Base-by-base conservation (phyloP, 2,113 vertebrate species). In the Prinia subflava region DNA sequence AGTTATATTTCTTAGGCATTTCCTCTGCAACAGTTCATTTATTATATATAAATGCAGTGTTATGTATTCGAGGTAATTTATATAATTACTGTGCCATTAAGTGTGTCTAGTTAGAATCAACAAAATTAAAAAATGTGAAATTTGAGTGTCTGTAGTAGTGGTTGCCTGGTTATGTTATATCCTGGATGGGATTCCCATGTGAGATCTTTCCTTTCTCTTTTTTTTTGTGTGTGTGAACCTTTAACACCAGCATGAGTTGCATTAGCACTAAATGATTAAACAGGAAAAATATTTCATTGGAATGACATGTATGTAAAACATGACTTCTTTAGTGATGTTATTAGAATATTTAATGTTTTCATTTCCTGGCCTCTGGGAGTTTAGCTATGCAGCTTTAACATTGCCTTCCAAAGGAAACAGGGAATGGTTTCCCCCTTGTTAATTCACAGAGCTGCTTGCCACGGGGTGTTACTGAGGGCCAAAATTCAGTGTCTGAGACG, bases 281-380 rank as follows among this genome's bases (percentile, higher is more conserved):
- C 42, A 37, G 60, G 92, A 77, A 59, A 93, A 89, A 81, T 71
- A 94, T 81, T 91, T 91, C 57, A 73, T 76, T 89, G 94, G 89
- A 92, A 95, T 71, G 91, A 57, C 79, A 90, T 86, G 41, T 52
- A 95, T 91, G 92, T 93, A 93, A 90, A 96, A 79, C 91, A 91
- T 24, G 20, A 27, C 65, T 96, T 79, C 74, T 97, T 93, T 75
- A 87, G 80, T 64, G 65, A 90, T 86, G 90, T 64, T 95, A 55
- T 81, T 94, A 67, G 90, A 96, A 90, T 94, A 90, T 83, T 86
- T 87, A 92, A 94, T 96, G 86, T 95, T 96, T 96, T 96, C 76
- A 50, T 96, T 96, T 96, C 83, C 75, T 78, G 56, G 62, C 92
- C 92, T 64, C 64, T 83, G 90, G 93, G 92, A 95, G 81, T 95